Base-by-base conservation (phyloP, 2,113 vertebrate species). In the Leptosomus discolor region DNA sequence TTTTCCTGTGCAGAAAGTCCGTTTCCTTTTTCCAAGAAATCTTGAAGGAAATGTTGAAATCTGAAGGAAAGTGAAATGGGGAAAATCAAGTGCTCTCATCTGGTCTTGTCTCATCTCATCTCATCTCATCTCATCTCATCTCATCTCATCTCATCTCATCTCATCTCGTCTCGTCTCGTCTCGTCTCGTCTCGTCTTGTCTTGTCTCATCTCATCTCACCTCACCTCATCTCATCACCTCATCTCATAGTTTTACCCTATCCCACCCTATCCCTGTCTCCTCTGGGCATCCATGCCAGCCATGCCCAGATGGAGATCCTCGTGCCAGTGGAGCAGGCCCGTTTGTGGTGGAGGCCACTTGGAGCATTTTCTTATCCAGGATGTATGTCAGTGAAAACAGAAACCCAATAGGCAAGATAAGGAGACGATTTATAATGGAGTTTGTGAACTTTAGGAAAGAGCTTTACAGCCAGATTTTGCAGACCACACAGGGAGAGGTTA, bases 401-500 rank as follows among this genome's bases (percentile, higher is more conserved):
- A 96, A 95, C 85, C 68, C 65, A 89, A 88, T 54, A 84, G 80
- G 95, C 65, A 90, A 97, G 95, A 97, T 96, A 97, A 97, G 93
- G 93, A 95, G 95, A 97, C 14, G 7, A 96, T 95, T 97, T 96
- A 93, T 96, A 97, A 93, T 43, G 70, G 91, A 63, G 53, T 95
- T 97, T 89, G 90, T 96, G 97, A 96, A 96, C 96, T 90, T 95
- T 51, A 71, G 73, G 91, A 92, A 93, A 79, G 53, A 91, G 87
- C 86, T 95, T 96, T 96, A 71, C 95, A 94, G 94, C 78, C 96
- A 97, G 92, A 83, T 82, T 94, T 93, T 95, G 69, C 54, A 95
- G 97, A 97, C 96, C 97, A 97, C 96, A 97, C 96, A 97, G 65
- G 88, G 87, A 96, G 96, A 94, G 83, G 85, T 95, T 95, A 75